A percentile compares a stretch with the other conserved stretches of the same genome.
These are phyloP conservation scores for Calidris pugnax DNA, from an alignment of 2,113 vertebrate species.

Conservation along the genomic window DNA sequence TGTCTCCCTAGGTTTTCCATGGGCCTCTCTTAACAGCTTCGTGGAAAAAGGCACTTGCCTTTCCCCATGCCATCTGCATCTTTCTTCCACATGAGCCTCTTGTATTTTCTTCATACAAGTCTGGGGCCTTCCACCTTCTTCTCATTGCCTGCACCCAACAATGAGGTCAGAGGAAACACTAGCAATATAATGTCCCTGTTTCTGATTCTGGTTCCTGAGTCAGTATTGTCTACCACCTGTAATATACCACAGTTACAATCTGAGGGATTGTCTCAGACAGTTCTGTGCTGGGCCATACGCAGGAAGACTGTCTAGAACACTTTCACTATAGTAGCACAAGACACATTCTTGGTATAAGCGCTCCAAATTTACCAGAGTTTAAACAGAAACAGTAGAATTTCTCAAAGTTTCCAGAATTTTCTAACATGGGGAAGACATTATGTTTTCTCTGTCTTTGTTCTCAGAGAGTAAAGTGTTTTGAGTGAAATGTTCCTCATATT, in stretches of 20 bases:
- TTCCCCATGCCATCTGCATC: not conserved
- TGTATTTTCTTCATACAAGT: fast-evolving
- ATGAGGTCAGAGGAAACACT: not conserved
- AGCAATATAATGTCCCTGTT: not conserved
- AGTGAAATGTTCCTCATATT: not conserved
- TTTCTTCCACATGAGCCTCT: not conserved
- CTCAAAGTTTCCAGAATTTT: not conserved
- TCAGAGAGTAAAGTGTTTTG: not conserved
- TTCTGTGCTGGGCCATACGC: not conserved
- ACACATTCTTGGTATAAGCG: not conserved
- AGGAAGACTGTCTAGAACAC: not conserved
- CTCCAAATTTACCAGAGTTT: not conserved
- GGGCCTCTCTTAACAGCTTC: not conserved
- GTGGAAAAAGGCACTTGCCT: not conserved
- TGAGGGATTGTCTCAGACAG: not conserved
- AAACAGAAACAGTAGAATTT: not conserved
- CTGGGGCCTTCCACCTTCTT: not conserved
- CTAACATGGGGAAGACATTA: not conserved
- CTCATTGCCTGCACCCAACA: not conserved
- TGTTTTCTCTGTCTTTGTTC: not conserved
- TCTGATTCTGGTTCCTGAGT: not conserved
- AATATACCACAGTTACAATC: not conserved
- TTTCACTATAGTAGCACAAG: not conserved
- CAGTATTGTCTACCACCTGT: fast-evolving
- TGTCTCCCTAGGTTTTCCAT: not conserved